Evolutionary conservation across 2,797 vertebrate genomes (phyloP), one percentile per base, ranked within the genome.

Genomic region (Antennarius maculatus): DNA sequence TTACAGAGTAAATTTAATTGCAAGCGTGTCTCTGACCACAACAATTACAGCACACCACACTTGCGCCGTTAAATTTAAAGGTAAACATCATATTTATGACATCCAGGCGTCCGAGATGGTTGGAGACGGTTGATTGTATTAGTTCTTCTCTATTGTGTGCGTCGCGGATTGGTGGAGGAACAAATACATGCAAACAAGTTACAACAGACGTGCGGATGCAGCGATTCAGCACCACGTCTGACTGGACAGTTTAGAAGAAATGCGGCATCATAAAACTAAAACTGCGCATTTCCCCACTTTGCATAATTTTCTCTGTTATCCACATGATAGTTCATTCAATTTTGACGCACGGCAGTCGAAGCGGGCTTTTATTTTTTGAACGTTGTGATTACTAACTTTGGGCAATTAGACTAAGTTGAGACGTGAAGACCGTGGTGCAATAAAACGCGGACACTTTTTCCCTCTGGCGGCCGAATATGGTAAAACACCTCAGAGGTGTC

Each of bases 11-110:
- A 85, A 87, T 82, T 81, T 63, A 74, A 87, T 76, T 66, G 82
- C 80, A 91, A 89, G 86, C 89, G 81, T 79, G 87, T 85, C 76
- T 74, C 75, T 70, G 82, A 73, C 79, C 87, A 39, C 29, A 81
- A 83, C 89, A 85, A 86, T 76, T 58, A 34, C 31, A 34, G 82
- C 55, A 80, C 81, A 86, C 83, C 79, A 89, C 79, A 81, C 78
- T 78, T 52, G 74, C 75, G 83, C 15, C 49, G 37, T 78, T 84
- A 86, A 59, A 81, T 85, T 79, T 83, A 63, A 90, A 86, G 74
- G 83, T 78, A 83, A 88, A 81, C 76, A 74, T 73, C 27, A 13
- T 46, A 75, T 75, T 83, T 74, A 71, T 71, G 64, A 67, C 61
- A 34, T 29, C 52, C 9, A 17, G 64, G 47, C 61, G 64, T 59